These are phyloP conservation scores for Trissolcus japonicus DNA, from an alignment of 2,888 invertebrate species.

Conservation along the genomic window DNA sequence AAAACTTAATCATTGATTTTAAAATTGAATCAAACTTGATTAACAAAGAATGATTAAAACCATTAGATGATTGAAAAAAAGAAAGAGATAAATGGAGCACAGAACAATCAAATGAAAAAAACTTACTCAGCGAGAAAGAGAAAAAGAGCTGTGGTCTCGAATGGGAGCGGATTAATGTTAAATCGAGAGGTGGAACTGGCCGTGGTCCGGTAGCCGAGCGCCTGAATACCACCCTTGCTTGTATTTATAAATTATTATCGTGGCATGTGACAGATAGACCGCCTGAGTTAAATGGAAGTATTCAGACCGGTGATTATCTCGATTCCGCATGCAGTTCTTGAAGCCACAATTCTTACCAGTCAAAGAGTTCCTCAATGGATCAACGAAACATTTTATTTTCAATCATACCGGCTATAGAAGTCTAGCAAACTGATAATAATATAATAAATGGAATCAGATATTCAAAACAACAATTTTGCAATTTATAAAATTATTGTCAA, in stretches of 20 bases:
- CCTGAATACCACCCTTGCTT: conserved; percentile 61
- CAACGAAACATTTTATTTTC: no score
- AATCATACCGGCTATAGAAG: no score
- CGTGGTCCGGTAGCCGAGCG: conserved; percentile 65
- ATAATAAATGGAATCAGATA: no score
- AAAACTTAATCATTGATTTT: no score
- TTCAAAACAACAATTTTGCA: neutral
- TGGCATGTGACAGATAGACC: conserved; percentile 65
- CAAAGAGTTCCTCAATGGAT: conserved; percentile 19
- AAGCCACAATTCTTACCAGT: conserved; percentile 41
- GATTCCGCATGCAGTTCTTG: conserved; percentile 59
- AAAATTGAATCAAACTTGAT: neutral
- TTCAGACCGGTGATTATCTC: conserved; percentile 64
- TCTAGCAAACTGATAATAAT: no score
- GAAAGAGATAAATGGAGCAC: neutral
- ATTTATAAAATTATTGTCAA: neutral
- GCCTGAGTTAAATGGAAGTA: conserved; percentile 65
- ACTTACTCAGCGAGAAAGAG: conserved; percentile 2
- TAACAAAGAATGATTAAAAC: neutral
- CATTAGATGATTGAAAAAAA: neutral
- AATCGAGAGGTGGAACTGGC: conserved; percentile 54
- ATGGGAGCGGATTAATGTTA: conserved; percentile 49
- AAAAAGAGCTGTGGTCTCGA: conserved; percentile 25
- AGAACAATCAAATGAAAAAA: neutral
- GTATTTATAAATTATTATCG: conserved; percentile 69